A percentile compares a stretch with the other conserved stretches of the same genome.
Evolutionary conservation across 2,888 invertebrate species (phyloP).

Genomic region (Apomyelois bistriatella): DNA sequence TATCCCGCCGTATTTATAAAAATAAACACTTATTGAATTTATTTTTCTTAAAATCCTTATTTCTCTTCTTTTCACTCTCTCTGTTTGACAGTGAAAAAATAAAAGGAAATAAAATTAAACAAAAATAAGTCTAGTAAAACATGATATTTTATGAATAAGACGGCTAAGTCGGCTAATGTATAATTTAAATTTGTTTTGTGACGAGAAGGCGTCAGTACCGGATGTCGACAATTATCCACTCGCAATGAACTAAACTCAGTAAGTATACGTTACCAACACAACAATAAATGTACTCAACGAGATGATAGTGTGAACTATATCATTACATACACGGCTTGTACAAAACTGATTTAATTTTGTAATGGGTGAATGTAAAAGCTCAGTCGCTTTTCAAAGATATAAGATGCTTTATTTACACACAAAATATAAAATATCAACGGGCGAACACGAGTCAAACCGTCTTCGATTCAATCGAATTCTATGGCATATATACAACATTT

Average conservation of each 20-base stretch:
- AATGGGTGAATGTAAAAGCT: conserved; percentile 1
- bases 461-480: no score
- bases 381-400: background rate
- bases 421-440: background rate
- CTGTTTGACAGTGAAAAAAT: no score
- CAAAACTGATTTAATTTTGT: background rate
- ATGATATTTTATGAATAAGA: no score
- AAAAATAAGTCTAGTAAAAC: no score
- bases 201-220: background rate
- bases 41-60: no score
- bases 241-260: background rate
- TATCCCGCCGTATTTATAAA: no score
- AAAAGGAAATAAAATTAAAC: no score
- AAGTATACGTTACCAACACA: background rate
- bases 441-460: background rate
- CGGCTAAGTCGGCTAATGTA: no score
- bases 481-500: no score
- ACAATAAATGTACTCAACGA: background rate
- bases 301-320: background rate
- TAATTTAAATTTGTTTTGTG: background rate
- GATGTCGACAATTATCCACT: background rate
- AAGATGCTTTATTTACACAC: background rate
- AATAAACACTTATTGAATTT: no score
- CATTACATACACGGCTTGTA: background rate
- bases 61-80: no score